Evolutionary conservation across 2,888 invertebrate genomes (phyloP).

Genomic region (Drosophila suboccidentalis): DNA sequence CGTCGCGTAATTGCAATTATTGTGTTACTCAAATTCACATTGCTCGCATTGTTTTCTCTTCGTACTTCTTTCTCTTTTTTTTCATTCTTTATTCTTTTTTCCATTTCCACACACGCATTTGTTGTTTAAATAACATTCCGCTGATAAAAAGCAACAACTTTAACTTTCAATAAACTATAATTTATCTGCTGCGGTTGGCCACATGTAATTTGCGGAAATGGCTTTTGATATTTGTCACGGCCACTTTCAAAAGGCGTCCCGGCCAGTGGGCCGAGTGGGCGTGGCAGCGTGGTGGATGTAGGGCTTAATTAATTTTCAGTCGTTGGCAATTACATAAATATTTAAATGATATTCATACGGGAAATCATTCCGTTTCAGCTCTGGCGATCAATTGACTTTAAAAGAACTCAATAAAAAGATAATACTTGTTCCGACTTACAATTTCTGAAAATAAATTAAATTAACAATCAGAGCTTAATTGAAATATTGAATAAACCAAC

Average conservation of each 20-base stretch:
- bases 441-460: neutral
- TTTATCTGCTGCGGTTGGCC: slow-evolving; percentile 58
- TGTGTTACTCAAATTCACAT: slow-evolving; percentile 71
- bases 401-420: slow-evolving; percentile 15
- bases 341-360: slow-evolving; percentile 42
- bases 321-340: slow-evolving; percentile 63
- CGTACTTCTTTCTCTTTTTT: neutral
- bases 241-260: slow-evolving; percentile 22
- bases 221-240: slow-evolving; percentile 63
- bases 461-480: neutral
- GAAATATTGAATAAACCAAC: neutral
- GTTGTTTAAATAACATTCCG: slow-evolving; percentile 17
- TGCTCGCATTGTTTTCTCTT: slow-evolving; percentile 20
- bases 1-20: slow-evolving; percentile 74
- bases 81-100: neutral
- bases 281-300: slow-evolving; percentile 55
- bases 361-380: neutral
- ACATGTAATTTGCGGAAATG: slow-evolving; percentile 75
- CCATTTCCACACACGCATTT: neutral
- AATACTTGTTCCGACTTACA: neutral
- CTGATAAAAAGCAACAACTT: slow-evolving; percentile 6
- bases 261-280: slow-evolving; percentile 29
- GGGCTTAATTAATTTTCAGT: slow-evolving; percentile 72
- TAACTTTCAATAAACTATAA: slow-evolving; percentile 64
- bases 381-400: slow-evolving; percentile 4